A percentile compares a stretch with the other conserved stretches of the same genome.
phyloP scores from a whole-genome alignment of 2,113 vertebrate genomes.

The Tamias sibiricus region DNA sequence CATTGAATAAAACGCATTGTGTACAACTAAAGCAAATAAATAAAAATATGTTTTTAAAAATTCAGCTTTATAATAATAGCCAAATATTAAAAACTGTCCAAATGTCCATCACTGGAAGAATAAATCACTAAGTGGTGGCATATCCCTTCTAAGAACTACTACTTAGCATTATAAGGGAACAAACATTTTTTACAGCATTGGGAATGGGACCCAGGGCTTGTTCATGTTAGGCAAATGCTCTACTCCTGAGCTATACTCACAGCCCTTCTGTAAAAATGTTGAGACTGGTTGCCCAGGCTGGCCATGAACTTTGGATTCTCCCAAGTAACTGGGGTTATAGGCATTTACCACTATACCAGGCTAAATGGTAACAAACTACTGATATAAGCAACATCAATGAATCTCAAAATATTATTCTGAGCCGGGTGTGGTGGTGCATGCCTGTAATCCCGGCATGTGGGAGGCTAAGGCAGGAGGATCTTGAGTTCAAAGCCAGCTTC shows the following conservation, averaged over 20 bases:
- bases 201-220: too few relatives aligned
- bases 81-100: slow-evolving; percentile 17
- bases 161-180: not conserved
- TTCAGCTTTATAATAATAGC: slow-evolving; percentile 6
- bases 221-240: too few relatives aligned
- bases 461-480: too few relatives aligned
- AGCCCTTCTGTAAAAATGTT: not conserved
- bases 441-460: too few relatives aligned
- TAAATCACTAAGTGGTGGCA: not conserved
- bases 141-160: not conserved
- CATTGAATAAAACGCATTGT: too few relatives aligned
- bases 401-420: not conserved
- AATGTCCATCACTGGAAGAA: not conserved
- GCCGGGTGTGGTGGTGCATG: too few relatives aligned
- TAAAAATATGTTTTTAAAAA: too few relatives aligned
- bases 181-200: not conserved
- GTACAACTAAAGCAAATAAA: too few relatives aligned
- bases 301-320: not conserved
- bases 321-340: not conserved
- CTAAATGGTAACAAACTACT: not conserved
- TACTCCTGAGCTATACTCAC: too few relatives aligned
- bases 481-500: too few relatives aligned
- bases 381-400: not conserved
- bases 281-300: not conserved
- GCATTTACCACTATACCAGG: not conserved